These are phyloP conservation scores for Lepidothrix coronata DNA, from an alignment of 2,113 vertebrate genomes.

Conservation along the genomic window DNA sequence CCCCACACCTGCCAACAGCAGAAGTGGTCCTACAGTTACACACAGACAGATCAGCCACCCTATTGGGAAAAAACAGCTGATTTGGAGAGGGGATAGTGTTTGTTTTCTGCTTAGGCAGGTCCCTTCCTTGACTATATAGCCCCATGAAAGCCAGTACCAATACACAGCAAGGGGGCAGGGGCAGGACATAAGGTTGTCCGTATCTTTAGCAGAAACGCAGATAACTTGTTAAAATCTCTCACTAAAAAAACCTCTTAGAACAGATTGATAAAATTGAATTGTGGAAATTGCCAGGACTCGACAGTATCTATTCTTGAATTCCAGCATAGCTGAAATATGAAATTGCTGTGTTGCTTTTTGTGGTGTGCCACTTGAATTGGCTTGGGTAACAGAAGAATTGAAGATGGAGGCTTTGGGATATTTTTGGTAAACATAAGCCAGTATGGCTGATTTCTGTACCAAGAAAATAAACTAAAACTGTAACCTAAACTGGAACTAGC, in stretches of 20 bases:
- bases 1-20: background rate
- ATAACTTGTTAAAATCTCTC: background rate
- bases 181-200: background rate
- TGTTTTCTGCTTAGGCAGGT: background rate
- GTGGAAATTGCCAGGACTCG: background rate
- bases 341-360: background rate
- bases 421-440: background rate
- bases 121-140: background rate
- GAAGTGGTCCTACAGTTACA: background rate
- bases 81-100: background rate
- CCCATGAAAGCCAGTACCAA: background rate
- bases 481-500: background rate
- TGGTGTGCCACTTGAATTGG: background rate
- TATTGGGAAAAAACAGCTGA: background rate
- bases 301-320: background rate
- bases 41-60: background rate
- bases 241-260: background rate
- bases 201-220: background rate
- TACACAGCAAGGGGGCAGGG: background rate
- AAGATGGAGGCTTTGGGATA: background rate
- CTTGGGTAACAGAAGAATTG: background rate
- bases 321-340: background rate
- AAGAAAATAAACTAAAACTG: background rate
- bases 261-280: background rate
- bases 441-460: background rate